These are phyloP conservation scores for Hesperia comma DNA, from an alignment of 2,888 invertebrate genomes.

Conservation along the genomic window DNA sequence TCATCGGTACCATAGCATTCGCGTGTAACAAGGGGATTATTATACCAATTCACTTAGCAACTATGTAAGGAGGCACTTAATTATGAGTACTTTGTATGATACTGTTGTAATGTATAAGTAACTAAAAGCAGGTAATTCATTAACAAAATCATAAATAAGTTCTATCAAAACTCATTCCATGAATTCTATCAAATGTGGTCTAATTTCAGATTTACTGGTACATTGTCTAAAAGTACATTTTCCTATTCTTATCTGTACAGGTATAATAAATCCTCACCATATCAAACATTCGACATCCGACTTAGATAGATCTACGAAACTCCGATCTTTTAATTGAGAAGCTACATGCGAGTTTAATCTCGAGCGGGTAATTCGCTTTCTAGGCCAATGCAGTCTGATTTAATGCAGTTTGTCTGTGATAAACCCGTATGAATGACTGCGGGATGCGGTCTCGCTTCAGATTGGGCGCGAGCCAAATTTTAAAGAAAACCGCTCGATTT, in stretches of 20 bases:
- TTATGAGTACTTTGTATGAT: neutral
- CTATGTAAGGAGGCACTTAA: neutral
- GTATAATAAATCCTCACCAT: neutral
- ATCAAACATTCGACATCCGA: no score
- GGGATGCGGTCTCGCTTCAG: conserved; percentile 52
- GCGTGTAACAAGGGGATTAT: conserved; percentile 10
- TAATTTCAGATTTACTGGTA: no score
- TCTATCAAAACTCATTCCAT: no score
- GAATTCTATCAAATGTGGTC: no score
- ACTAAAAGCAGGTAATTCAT: no score
- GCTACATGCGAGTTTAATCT: conserved; percentile 19
- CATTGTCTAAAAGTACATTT: no score
- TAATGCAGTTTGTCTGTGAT: conserved; percentile 52
- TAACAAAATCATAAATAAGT: no score
- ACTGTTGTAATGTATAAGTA: no score
- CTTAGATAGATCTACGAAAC: neutral
- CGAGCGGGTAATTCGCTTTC: conserved; percentile 55
- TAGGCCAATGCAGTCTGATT: conserved; percentile 61
- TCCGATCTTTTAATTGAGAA: conserved; percentile 1
- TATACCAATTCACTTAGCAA: conserved; percentile 9
- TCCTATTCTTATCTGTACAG: no score
- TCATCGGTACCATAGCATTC: conserved; percentile 6
- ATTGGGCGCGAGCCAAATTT: conserved; percentile 62
- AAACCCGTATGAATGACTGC: conserved; percentile 54
- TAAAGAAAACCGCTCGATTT: conserved; percentile 51